phyloP scores from a whole-genome alignment of 2,888 invertebrate genomes.

The Drosophila gaucha region DNA sequence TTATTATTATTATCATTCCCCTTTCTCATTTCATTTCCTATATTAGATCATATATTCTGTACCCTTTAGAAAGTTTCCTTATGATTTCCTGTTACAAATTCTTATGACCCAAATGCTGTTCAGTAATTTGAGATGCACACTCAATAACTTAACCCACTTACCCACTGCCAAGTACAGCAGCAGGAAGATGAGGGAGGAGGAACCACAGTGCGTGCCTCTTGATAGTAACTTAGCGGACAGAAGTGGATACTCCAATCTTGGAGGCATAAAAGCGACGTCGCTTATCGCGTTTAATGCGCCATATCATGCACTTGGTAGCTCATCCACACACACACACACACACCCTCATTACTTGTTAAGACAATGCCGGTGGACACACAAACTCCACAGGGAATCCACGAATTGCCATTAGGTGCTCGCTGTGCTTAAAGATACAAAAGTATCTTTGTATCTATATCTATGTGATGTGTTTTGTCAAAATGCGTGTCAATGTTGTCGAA shows the following conservation, averaged over 20 bases:
- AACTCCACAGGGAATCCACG: slow-evolving; percentile 15
- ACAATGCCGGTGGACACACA: slow-evolving; percentile 29
- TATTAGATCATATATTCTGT: neutral
- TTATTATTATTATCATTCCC: no score
- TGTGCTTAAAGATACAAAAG: slow-evolving; percentile 25
- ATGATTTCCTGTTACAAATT: slow-evolving; percentile 9
- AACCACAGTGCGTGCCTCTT: slow-evolving; percentile 42
- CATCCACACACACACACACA: slow-evolving; percentile 13
- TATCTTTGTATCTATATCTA: slow-evolving; percentile 33
- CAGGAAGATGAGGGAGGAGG: neutral
- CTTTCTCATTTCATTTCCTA: neutral
- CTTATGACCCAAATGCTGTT: slow-evolving; percentile 1
- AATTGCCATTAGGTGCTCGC: slow-evolving; percentile 68
- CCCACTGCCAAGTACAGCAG: slow-evolving; percentile 10
- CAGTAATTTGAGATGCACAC: slow-evolving; percentile 17
- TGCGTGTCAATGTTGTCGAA: slow-evolving; percentile 77
- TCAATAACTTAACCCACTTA: slow-evolving; percentile 48
- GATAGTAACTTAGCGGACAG: slow-evolving; percentile 18
- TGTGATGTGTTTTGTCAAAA: slow-evolving; percentile 53
- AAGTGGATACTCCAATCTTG: slow-evolving; percentile 40
- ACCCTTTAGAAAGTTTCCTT: neutral
- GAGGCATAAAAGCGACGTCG: slow-evolving; percentile 30
- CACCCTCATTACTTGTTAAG: slow-evolving; percentile 9
- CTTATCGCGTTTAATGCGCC: slow-evolving; percentile 67
- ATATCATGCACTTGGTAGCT: slow-evolving; percentile 54